Evolutionary conservation across 2,888 invertebrate species (phyloP), one percentile per base, ranked within the genome.

Genomic region (Hemithea aestivaria): DNA sequence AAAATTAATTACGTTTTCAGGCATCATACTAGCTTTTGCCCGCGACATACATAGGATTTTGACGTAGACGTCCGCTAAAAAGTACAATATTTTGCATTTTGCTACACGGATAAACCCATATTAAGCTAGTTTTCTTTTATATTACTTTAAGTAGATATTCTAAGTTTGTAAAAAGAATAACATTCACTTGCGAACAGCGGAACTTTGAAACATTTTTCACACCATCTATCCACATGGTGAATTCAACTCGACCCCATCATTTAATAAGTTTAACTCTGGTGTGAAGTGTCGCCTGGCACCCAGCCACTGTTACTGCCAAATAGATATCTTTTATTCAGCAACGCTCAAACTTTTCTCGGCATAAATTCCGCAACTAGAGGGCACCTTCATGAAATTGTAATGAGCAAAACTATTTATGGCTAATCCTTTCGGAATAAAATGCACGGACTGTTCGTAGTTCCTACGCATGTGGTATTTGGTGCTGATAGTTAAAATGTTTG

Each of bases 241-340:
- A 40, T 62, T 58, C 57, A 51, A 56, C 50, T 59, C 66, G 59
- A 70, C 62, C 67, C 7, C 56, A 53, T 67, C 62, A 62, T 56
- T 54, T 59, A 62, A 66, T 64, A 66, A 58, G 55, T 61, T 57
- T 29, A 53, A 58, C 50, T 64, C 27, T 28, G 51, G 64, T 58
- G 66, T 61, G 66, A 75, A 75, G 69, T 72, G 76, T 77, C 72
- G 64, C 62, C 65, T 80, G 82, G 84, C 75, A 45, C 54, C 24
- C 33, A 35, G 74, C 80, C 82, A 82, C 73, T 66, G 61, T 66
- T 63, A 77, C 73, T 68, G 68, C 72, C 75, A 79, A 81, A 81
- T 78, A 79, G 69, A 81, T 79, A 80, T 84, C 71, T 83, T 87
- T 85, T 82, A 85, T 85, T 84, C 84, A 82, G 76, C 71, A 72